These are phyloP conservation scores for Clitarchus hookeri DNA, from an alignment of 2,888 invertebrate genomes.

Conservation along the genomic window DNA sequence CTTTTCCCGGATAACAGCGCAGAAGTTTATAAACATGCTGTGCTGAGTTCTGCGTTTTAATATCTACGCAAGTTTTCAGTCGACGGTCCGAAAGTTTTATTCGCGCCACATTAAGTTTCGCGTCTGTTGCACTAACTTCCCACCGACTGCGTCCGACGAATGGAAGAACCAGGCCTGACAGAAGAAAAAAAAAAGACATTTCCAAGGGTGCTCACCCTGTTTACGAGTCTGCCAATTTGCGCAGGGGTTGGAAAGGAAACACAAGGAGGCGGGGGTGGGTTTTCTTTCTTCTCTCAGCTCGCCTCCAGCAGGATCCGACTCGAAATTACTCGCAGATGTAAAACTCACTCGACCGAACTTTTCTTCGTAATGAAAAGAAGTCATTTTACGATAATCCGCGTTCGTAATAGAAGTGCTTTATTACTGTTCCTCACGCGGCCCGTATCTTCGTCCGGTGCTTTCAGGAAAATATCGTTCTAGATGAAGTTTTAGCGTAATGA, in stretches of 20 bases:
- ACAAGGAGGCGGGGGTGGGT: not conserved
- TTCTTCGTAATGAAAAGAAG: slow-evolving; percentile 14
- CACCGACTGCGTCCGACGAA: not conserved
- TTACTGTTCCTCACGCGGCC: not conserved
- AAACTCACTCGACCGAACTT: slow-evolving; percentile 9
- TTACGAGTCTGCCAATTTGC: slow-evolving; percentile 14
- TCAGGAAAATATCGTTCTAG: not conserved
- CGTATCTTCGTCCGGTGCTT: not conserved
- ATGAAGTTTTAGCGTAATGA: not conserved
- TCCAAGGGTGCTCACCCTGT: not conserved
- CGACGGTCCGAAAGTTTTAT: not conserved
- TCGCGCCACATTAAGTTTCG: not conserved
- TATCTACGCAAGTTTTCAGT: not conserved
- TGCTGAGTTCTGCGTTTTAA: not conserved
- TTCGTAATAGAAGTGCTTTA: not conserved
- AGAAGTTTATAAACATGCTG: not conserved
- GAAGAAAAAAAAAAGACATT: not conserved
- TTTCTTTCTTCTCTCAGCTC: not conserved
- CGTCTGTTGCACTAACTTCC: slow-evolving; percentile 14
- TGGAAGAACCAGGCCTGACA: no score
- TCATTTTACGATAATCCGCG: slow-evolving; percentile 8
- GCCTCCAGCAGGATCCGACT: not conserved
- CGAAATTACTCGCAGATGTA: slow-evolving; percentile 3
- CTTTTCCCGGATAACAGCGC: not conserved
- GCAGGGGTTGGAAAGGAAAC: not conserved